Evolutionary conservation across 2,797 vertebrate species (phyloP).

Genomic region (Morelia viridis): DNA sequence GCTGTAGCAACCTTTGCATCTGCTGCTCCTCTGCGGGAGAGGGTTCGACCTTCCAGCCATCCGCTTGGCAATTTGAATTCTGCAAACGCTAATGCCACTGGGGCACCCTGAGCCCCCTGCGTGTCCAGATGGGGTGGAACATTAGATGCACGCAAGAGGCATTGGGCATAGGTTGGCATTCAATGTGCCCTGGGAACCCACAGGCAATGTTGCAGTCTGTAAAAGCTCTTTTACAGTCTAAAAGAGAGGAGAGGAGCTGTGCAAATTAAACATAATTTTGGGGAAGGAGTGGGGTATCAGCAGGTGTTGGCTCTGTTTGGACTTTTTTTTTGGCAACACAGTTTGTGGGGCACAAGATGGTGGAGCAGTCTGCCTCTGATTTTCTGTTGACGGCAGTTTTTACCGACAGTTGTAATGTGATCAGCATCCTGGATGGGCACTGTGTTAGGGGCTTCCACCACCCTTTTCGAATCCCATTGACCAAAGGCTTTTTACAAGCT

Average conservation of each 20-base stretch:
- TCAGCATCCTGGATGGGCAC: too few species aligned
- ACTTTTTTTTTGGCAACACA: too few species aligned
- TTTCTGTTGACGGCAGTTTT: too few species aligned
- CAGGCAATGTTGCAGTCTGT: background rate
- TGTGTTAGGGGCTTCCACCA: background rate
- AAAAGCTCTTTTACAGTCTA: background rate
- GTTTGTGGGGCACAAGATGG: too few species aligned
- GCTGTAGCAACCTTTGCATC: too few species aligned
- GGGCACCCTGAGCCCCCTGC: too few species aligned
- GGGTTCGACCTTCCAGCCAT: too few species aligned
- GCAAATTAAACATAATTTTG: too few species aligned
- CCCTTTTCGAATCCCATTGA: background rate
- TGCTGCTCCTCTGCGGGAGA: background rate
- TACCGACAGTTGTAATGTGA: background rate
- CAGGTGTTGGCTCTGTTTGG: background rate
- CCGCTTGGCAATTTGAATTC: background rate
- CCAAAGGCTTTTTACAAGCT: background rate
- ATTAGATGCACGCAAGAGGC: background rate
- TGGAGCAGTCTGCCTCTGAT: too few species aligned
- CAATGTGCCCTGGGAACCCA: background rate
- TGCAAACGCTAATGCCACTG: background rate
- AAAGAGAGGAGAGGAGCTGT: background rate
- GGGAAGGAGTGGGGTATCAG: background rate
- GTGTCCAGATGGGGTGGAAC: background rate
- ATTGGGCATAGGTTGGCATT: background rate